These are phyloP conservation scores for Galemys pyrenaicus DNA, from an alignment of 2,113 vertebrate species.

Conservation along the genomic window DNA sequence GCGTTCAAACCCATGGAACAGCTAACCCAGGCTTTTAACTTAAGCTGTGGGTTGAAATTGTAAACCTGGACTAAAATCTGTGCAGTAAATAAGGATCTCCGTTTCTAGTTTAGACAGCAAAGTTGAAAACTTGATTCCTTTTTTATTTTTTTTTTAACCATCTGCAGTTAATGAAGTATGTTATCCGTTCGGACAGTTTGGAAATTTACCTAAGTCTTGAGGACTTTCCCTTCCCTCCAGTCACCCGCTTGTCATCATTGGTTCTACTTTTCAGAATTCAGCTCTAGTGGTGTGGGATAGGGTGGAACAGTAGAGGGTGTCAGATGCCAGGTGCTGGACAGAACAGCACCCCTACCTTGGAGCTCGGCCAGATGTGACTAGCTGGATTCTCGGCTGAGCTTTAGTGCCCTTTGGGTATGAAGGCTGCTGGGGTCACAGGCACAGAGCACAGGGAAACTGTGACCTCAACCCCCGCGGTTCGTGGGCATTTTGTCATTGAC, in stretches of 20 bases:
- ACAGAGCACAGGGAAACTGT: neutral
- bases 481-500: neutral
- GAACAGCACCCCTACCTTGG: neutral
- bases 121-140: slow-evolving; percentile 22
- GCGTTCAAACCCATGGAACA: neutral
- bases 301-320: neutral
- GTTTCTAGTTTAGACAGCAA: neutral
- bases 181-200: no score
- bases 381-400: neutral
- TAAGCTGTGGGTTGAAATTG: slow-evolving; percentile 21
- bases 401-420: neutral
- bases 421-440: neutral
- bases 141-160: neutral
- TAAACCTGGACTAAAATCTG: slow-evolving; percentile 41
- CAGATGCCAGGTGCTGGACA: neutral
- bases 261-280: neutral
- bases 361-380: neutral
- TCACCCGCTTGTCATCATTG: neutral
- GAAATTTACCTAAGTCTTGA: neutral
- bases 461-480: neutral
- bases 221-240: neutral
- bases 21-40: neutral
- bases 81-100: neutral
- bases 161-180: neutral
- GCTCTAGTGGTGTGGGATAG: neutral